Evolutionary conservation across 2,113 vertebrate genomes (phyloP), one percentile per base, ranked within the genome.

Genomic region (Psammodynastes pulverulentus): DNA sequence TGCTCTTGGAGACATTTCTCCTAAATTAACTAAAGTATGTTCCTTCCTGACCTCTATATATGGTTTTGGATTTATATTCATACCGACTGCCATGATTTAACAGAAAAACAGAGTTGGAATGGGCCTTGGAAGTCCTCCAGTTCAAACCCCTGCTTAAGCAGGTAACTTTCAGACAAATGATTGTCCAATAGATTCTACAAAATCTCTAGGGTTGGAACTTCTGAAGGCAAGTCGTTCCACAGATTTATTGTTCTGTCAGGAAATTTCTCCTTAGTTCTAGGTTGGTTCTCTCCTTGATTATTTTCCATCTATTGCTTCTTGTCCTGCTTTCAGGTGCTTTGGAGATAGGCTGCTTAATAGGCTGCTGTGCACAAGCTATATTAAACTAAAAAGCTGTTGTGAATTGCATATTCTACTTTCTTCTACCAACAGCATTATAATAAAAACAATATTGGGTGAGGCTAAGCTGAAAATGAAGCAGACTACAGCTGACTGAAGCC

Each of bases 401-500:
- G 52, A 91, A 86, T 58, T 91, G 52, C 43, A 54, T 29, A 29
- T 29, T 45, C 56, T 48, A 54, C 4, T 1, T 91, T 54, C 7
- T 43, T 52, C 85, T 51, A 39, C 24, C 45, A 52, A 84, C 34
- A 92, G 49, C 62, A 88, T 84, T 88, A 53, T 45, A n/a, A 92
- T 84, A 53, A 46, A 92, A 88, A 88, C 49, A 88, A 88, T 52
- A 88, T 89, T 58, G 72, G n/a, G n/a, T 58, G 52, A 56, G 17
- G 52, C 67, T 89, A 89, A 89, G 72, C 54, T 89, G 43, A 84
- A 84, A 92, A 89, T 58, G 87, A 92, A 85, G 48, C 51, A 89
- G 72, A 85, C 43, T 84, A 84, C 67, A 89, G 67, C 48, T 39
- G 29, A 89, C 87, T 56, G 67, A 34, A 89, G 43, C 45, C 49